Evolutionary conservation across 1,140 invertebrate species (phyloP).

Genomic region (Lepidurus couesii): DNA sequence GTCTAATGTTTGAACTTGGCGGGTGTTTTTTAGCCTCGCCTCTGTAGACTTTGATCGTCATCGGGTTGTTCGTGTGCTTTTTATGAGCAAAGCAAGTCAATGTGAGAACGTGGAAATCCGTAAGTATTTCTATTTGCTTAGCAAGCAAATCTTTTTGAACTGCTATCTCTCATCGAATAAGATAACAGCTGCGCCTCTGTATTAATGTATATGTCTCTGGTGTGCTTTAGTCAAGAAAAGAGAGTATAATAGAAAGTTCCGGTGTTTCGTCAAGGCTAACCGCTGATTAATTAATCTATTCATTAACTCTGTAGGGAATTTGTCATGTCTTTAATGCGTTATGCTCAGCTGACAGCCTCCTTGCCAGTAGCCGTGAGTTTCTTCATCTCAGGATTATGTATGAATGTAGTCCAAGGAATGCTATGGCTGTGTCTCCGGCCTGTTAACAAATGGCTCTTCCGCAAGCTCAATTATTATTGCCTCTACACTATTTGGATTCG

Average conservation of each 20-base stretch:
- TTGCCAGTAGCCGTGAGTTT: slow-evolving; percentile 69
- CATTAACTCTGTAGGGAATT: not conserved
- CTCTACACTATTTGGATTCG: slow-evolving; percentile 82
- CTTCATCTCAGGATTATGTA: slow-evolving; percentile 77
- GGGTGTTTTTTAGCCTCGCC: not conserved
- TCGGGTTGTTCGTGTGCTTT: not conserved
- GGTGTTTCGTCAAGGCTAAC: not conserved
- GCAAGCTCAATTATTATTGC: slow-evolving; percentile 86
- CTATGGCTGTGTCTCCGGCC: slow-evolving; percentile 68
- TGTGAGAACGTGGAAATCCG: not conserved
- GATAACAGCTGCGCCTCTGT: not conserved
- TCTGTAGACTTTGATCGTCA: not conserved
- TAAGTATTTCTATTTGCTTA: not conserved
- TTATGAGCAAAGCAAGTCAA: not conserved
- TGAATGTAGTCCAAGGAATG: slow-evolving; percentile 73
- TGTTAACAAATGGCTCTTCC: slow-evolving; percentile 67
- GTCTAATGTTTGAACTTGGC: not conserved
- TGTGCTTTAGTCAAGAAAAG: not conserved
- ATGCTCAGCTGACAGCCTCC: not conserved
- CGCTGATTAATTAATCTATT: not conserved
- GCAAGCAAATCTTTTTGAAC: not conserved
- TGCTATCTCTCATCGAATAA: not conserved
- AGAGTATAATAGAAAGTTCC: not conserved
- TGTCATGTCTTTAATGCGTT: not conserved
- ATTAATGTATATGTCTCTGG: not conserved